A percentile compares a stretch with the other conserved stretches of the same genome.
Conservation (phyloP, 92 coral and sea anemone species). For the Porites rus region DNA sequence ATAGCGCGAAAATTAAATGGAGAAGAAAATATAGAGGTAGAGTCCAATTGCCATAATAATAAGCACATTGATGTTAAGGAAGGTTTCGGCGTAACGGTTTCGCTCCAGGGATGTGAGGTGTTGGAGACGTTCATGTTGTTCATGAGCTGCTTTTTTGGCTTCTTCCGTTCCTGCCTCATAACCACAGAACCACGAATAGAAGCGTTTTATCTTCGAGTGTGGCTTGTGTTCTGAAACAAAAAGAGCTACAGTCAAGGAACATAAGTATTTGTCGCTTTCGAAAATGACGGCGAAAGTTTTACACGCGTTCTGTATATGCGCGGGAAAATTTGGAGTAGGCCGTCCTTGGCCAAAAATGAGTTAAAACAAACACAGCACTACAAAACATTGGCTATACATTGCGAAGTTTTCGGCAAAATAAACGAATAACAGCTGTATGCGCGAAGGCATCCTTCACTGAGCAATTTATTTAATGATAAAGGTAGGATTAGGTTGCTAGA, state of each 20-base stretch:
- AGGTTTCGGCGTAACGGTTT: constrained; percentile 69
- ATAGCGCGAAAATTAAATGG: constrained; percentile 28
- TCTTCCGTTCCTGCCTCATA: constrained; percentile 79
- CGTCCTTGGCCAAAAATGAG: too few relatives aligned
- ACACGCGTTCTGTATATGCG: too few relatives aligned
- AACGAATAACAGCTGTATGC: too few relatives aligned
- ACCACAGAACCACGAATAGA: constrained; percentile 96
- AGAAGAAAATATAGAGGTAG: constrained; percentile 84
- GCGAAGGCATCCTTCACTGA: too few relatives aligned
- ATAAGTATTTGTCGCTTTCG: too few relatives aligned
- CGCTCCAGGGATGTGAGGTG: constrained; percentile 78
- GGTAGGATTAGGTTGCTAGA: too few relatives aligned
- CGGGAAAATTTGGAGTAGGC: too few relatives aligned
- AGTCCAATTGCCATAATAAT: constrained; percentile 82
- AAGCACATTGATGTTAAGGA: constrained; percentile 79
- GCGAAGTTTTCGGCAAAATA: too few relatives aligned
- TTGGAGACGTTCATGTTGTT: constrained; percentile 76
- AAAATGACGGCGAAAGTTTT: not conserved
- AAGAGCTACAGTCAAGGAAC: too few relatives aligned
- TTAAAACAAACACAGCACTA: too few relatives aligned
- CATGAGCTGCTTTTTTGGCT: constrained; percentile 73
- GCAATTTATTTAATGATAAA: too few relatives aligned
- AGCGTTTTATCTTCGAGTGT: constrained; percentile 48
- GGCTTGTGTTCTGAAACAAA: constrained; percentile 25
- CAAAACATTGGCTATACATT: too few relatives aligned